Evolutionary conservation across 2,888 invertebrate species (phyloP).

Genomic region (Metalampra italica): DNA sequence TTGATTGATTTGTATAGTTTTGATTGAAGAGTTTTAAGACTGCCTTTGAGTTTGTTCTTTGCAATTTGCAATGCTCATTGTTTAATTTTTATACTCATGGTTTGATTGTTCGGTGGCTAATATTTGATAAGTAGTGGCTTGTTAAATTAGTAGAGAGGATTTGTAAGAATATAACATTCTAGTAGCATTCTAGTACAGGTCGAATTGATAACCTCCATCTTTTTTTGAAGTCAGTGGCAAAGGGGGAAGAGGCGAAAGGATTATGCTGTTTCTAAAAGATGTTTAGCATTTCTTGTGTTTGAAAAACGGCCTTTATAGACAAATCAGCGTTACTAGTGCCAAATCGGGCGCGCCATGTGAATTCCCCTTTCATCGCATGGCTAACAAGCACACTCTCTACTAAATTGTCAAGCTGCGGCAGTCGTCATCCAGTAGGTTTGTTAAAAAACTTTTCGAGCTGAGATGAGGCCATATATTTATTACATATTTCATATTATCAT

Average conservation of each 20-base stretch:
- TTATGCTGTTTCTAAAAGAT: no score
- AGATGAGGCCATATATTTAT: slow-evolving; percentile 54
- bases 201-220: no score
- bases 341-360: no score
- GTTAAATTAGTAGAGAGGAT: slow-evolving; percentile 1
- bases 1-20: slow-evolving; percentile 21
- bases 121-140: not conserved
- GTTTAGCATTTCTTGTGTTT: no score
- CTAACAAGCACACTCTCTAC: not conserved
- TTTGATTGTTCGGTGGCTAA: slow-evolving; percentile 8
- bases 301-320: no score
- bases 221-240: no score
- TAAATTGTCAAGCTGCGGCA: slow-evolving; percentile 1
- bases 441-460: slow-evolving; percentile 64
- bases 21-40: slow-evolving; percentile 29
- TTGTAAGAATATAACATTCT: no score
- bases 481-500: not conserved
- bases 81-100: slow-evolving; percentile 11
- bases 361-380: not conserved
- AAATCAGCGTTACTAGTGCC: no score
- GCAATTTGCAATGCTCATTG: slow-evolving; percentile 33
- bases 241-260: no score
- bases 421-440: slow-evolving; percentile 66
- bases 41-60: slow-evolving; percentile 35
- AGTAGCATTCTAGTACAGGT: no score